Base-by-base conservation (phyloP, 2,888 invertebrate species). In the Orthosia gracilis region DNA sequence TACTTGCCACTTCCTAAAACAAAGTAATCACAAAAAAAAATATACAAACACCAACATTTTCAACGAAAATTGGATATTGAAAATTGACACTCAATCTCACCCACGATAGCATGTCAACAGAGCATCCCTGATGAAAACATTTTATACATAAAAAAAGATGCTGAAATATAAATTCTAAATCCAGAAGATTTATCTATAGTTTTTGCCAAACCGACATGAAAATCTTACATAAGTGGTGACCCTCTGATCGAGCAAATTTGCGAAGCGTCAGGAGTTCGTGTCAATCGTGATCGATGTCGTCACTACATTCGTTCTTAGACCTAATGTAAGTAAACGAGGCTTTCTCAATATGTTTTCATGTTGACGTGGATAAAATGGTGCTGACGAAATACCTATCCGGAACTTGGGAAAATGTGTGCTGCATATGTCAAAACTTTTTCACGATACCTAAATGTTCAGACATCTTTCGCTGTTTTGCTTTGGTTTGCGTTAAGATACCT, bases 231-330 rank as follows among this genome's bases (percentile, higher is more conserved):
- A 50, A 68, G 52, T 12, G 9, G n/a, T 69, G 55, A 52, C 40
- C 52, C 67, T n/a, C 59, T 59, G 65, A 78, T 82, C 85, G 67
- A 85, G 82, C 63, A 82, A n/a, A 84, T 70, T 78, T 74, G 52
- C 69, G 74, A 62, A 50, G 50, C 69, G 65, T 83, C 78, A 78
- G 54, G 54, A 69, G 55, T 58, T 73, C 26, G 31, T 54, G 78
- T 74, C 74, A 70, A 72, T n/a, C 31, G 69, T 82, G 78, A 83
- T 83, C 18, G 63, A 83, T 85, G 78, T 65, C 78, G 78, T 85
- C 85, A 83, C 67, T 45, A 74, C 70, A 58, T 66, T 52, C 62
- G 57, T 65, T 68, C 67, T 62, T 68, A 83, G 64, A 59, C 58
- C 57, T 66, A 66, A 76, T 65, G 52, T 63, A 26, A 78, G 63